Evolutionary conservation across 1,140 invertebrate species (phyloP).

Genomic region (Notospermus geniculatus): DNA sequence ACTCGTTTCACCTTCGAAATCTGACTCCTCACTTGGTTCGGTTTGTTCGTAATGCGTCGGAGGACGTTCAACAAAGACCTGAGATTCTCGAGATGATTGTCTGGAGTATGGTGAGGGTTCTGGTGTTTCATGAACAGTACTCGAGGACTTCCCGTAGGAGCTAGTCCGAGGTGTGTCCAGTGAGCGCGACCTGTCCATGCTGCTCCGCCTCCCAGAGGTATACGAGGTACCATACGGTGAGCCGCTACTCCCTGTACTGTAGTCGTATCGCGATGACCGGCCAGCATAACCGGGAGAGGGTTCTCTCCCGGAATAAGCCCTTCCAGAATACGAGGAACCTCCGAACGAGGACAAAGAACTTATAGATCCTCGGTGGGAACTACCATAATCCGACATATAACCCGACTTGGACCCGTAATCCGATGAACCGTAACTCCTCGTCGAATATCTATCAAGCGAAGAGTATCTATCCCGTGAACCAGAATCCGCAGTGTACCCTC

Average conservation of each 20-base stretch:
- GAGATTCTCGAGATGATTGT: conserved; percentile 13
- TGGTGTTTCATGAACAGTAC: too few relatives aligned
- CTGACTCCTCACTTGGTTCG: conserved; percentile 15
- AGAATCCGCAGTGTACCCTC: not conserved
- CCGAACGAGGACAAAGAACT: conserved; percentile 33
- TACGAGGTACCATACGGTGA: conserved; percentile 41
- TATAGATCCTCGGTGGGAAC: conserved; percentile 39
- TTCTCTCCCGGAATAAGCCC: conserved; percentile 31
- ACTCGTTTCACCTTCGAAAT: conserved; percentile 39
- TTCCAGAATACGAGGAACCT: conserved; percentile 38
- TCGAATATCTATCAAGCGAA: conserved; percentile 35
- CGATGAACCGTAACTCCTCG: conserved; percentile 31
- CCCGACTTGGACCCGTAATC: conserved; percentile 42
- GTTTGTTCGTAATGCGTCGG: conserved; percentile 20
- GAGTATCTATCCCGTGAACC: conserved; percentile 21
- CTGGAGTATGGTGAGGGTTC: conserved; percentile 12
- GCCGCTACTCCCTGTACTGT: conserved; percentile 35
- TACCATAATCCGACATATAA: conserved; percentile 50
- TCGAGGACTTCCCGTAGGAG: too few relatives aligned
- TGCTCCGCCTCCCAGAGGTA: conserved; percentile 36
- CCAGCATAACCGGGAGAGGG: conserved; percentile 40
- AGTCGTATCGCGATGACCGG: conserved; percentile 37
- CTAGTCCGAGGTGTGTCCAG: conserved; percentile 14
- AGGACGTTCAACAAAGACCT: conserved; percentile 19
- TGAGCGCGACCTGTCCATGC: conserved; percentile 24